phyloP scores from a whole-genome alignment of 2,888 invertebrate genomes.

The Endotricha flammealis region DNA sequence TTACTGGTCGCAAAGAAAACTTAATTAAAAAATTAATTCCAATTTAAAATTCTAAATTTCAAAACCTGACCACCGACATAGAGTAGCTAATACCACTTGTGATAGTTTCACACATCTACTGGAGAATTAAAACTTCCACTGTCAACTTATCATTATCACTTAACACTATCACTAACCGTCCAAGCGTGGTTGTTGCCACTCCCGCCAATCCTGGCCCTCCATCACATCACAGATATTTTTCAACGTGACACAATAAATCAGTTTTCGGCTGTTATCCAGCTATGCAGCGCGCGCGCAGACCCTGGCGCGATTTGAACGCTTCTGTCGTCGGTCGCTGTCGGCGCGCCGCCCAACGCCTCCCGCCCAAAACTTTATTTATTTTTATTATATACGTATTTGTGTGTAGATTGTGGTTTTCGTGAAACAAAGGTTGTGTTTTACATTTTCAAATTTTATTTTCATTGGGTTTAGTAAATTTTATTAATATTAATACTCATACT shows the following conservation, averaged over 20 bases:
- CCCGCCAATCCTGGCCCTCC: slow-evolving; percentile 75
- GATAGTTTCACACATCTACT: no score
- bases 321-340: slow-evolving; percentile 86
- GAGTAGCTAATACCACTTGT: no score
- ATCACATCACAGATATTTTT: slow-evolving; percentile 71
- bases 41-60: no score
- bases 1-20: no score
- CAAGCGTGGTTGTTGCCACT: slow-evolving; percentile 65
- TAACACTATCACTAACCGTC: slow-evolving; percentile 63
- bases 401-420: no score
- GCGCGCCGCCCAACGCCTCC: slow-evolving; percentile 52
- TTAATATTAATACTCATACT: no score
- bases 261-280: slow-evolving; percentile 65
- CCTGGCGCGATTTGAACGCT: slow-evolving; percentile 75
- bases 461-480: no score
- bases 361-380: slow-evolving; percentile 49
- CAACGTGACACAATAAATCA: slow-evolving; percentile 76
- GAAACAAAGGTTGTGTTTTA: no score
- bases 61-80: no score
- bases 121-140: no score
- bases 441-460: no score
- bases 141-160: slow-evolving; percentile 19
- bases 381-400: slow-evolving; percentile 38
- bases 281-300: slow-evolving; percentile 54
- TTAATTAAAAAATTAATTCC: no score